A percentile compares a stretch with the other conserved stretches of the same genome.
Conservation (phyloP, 1,140 invertebrate genomes). For the Archivesica marissinica region DNA sequence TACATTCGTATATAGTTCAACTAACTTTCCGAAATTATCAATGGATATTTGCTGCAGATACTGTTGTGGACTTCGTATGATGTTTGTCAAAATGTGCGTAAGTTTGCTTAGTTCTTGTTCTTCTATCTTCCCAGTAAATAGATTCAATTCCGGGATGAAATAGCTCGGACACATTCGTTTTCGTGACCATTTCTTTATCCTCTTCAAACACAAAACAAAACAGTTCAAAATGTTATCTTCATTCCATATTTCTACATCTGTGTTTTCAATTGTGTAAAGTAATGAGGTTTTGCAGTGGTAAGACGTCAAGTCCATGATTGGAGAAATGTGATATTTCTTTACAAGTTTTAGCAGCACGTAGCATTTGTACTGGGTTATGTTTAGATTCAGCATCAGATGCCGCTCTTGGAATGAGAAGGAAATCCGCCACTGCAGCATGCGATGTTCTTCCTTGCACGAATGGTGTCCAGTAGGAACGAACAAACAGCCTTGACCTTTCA, state of each 20-base stretch:
- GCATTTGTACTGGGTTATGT: conserved; percentile 33
- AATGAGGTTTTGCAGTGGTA: conserved; percentile 40
- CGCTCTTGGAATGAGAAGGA: conserved; percentile 42
- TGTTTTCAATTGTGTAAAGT: conserved; percentile 34
- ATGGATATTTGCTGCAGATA: background rate
- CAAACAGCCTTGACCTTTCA: conserved; percentile 4
- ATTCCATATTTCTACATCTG: background rate
- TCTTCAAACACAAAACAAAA: conserved; percentile 2
- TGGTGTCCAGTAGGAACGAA: conserved; percentile 34
- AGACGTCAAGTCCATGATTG: background rate
- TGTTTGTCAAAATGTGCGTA: background rate
- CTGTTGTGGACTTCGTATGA: background rate
- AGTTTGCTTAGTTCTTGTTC: background rate
- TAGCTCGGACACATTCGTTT: conserved; percentile 25
- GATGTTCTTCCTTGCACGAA: background rate
- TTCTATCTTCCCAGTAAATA: conserved; percentile 15
- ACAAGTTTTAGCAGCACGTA: conserved; percentile 42
- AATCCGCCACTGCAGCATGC: conserved; percentile 24
- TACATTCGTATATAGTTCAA: too few relatives aligned
- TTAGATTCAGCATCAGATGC: conserved; percentile 34
- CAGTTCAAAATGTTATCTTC: conserved; percentile 26
- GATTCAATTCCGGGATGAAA: conserved; percentile 21
- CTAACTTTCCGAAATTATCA: too few relatives aligned
- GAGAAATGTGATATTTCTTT: conserved; percentile 4
- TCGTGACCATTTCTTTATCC: background rate